Evolutionary conservation across 2,113 vertebrate species (phyloP).

Genomic region (Petrocephalus microphthalmus): DNA sequence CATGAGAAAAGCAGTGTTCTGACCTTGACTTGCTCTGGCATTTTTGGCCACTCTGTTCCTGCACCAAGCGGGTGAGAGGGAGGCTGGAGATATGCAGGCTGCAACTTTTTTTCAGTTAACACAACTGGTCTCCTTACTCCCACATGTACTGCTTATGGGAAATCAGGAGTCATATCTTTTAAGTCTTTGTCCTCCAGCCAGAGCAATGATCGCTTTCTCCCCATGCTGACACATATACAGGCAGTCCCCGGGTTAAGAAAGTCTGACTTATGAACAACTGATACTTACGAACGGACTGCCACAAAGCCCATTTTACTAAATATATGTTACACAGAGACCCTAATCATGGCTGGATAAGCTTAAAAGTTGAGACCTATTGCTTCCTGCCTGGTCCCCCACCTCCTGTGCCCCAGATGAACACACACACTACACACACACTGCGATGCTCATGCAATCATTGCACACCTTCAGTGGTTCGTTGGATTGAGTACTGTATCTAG

Average conservation of each 20-base stretch:
- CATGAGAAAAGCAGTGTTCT: neutral
- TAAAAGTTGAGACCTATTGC: no score
- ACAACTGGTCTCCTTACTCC: neutral
- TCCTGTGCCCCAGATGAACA: no score
- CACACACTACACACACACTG: neutral
- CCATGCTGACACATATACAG: neutral
- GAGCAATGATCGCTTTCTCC: neutral
- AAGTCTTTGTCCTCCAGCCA: neutral
- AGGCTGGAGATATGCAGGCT: neutral
- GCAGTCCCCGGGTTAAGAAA: neutral
- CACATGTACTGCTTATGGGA: neutral
- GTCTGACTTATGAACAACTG: neutral
- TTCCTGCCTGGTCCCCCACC: no score
- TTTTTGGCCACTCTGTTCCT: neutral
- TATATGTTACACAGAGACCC: neutral
- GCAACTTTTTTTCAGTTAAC: neutral
- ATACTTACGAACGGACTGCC: no score
- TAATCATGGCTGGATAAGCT: no score
- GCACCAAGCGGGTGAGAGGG: neutral
- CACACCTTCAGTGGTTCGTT: neutral
- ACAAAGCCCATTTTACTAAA: neutral
- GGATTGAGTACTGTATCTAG: neutral
- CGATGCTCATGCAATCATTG: no score
- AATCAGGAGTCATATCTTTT: neutral
- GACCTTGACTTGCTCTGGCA: neutral